Conservation (phyloP, 2,797 vertebrate genomes). For the Tolypeutes matacus region DNA sequence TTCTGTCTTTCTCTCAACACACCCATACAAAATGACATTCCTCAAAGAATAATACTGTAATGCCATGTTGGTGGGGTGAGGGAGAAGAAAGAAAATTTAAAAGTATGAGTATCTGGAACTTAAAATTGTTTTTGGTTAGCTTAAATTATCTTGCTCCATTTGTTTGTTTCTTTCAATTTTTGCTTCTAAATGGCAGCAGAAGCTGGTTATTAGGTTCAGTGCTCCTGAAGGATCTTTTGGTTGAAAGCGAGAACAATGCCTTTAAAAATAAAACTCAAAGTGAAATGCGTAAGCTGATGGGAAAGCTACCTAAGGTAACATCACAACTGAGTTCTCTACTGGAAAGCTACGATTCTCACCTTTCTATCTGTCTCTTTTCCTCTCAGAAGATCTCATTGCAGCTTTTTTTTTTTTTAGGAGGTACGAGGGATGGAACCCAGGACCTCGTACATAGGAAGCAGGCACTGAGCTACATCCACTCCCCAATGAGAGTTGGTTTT, state of each 20-base stretch:
- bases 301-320: neutral
- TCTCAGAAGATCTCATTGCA: neutral
- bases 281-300: neutral
- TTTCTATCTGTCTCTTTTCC: accelerated
- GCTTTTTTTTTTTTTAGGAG: neutral
- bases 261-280: neutral
- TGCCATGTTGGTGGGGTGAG: neutral
- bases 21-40: neutral
- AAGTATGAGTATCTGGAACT: neutral
- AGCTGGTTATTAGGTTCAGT: no score
- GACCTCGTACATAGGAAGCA: no score
- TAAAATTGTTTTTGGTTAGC: neutral
- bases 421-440: no score
- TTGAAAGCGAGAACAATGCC: neutral
- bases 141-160: neutral
- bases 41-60: neutral
- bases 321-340: accelerated
- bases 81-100: neutral
- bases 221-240: neutral
- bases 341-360: neutral
- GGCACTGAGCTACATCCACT: no score
- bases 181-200: neutral
- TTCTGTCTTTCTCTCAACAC: neutral
- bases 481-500: no score
- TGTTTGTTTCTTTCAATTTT: neutral